Base-by-base conservation (phyloP, 2,113 vertebrate species). In the Tragelaphus scriptus region DNA sequence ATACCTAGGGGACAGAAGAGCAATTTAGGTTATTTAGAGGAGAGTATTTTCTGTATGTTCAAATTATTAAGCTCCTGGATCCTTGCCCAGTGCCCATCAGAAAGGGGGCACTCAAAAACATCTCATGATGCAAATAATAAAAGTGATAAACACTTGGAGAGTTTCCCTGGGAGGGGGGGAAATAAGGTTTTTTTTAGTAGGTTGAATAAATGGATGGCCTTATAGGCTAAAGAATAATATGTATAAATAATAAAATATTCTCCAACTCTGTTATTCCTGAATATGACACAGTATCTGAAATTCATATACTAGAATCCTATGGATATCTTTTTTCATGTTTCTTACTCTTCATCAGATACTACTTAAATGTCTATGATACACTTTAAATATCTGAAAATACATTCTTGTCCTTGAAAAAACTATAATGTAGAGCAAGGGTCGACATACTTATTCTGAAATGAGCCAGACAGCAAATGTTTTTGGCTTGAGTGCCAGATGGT, bases 11-110 rank as follows among this genome's bases (percentile, higher is more conserved):
- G 28, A 85, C 6, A 81, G n/a, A 81, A 91, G 81, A 97, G 91
- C 15, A 91, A 91, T 91, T 94, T 61, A 87, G 19, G 2, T 75
- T 95, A 87, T 93, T 85, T 68, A 90, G 53, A 96, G 36, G 25
- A 80, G 2, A 59, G 8, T 28, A 68, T 91, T 80, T 88, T 77
- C 49, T 63, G 8, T 93, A 47, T 93, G n/a, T 91, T 97, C 77
- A 96, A 94, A 94, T 94, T 95, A 94, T 87, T 94, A 90, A 94
- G 53, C 36, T 92, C 49, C 80, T 92, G 56, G 44, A 79, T 88
- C n/a, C 10, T 68, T 0, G 40, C 61, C 75, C 25, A 40, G 49
- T 16, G 49, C n/a, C n/a, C 12, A 15, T 92, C 75, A 84, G 90
- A 82, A 91, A 95, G 3, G 49, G 21, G 7, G 6, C 44, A 68